Base-by-base conservation (phyloP, 2,888 invertebrate species). In the Drosophila kuntzei region DNA sequence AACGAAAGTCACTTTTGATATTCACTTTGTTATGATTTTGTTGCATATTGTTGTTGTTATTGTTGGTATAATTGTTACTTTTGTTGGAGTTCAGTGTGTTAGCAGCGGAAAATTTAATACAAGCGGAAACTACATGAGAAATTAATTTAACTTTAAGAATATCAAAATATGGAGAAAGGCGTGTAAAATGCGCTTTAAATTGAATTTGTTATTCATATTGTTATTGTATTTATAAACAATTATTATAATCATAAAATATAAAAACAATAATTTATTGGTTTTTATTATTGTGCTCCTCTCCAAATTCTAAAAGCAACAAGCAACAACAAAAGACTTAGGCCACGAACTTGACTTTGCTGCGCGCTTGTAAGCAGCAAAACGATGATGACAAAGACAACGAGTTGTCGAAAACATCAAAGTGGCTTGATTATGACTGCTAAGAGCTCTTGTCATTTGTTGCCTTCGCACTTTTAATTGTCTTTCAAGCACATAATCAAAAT, bases 1-100 rank as follows among this genome's bases (percentile, higher is more conserved):
- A 79, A 83, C 86, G 83, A 85, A 83, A 83, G 78, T 86, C 72
- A 59, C 68, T 81, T 71, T 87, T 77, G 77, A 71, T 85, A 77
- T 60, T 76, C 55, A 57, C 74, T 85, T 87, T 81, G 77, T 77
- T 87, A 75, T 75, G 78, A 75, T 66, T 77, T 74, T 57, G 39
- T 43, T 43, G 50, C 61, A 61, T 43, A 62, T 46, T 58, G 59
- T 57, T 67, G 46, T 55, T 46, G 58, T 53, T 79, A 47, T 43
- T 54, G 37, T 20, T 53, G 27, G n/a, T 39, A 29, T 32, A 39
- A 61, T 51, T 55, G 62, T 57, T 67, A 34, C 57, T 57, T 62
- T 60, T 71, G 55, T 47, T 58, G 36, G 70, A 69, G 77, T 43
- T 54, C 22, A 57, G 44, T 57, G 57, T 58, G 25, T 74, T 70